Evolutionary conservation across 2,113 vertebrate species (phyloP).

Genomic region (Hylia prasina): DNA sequence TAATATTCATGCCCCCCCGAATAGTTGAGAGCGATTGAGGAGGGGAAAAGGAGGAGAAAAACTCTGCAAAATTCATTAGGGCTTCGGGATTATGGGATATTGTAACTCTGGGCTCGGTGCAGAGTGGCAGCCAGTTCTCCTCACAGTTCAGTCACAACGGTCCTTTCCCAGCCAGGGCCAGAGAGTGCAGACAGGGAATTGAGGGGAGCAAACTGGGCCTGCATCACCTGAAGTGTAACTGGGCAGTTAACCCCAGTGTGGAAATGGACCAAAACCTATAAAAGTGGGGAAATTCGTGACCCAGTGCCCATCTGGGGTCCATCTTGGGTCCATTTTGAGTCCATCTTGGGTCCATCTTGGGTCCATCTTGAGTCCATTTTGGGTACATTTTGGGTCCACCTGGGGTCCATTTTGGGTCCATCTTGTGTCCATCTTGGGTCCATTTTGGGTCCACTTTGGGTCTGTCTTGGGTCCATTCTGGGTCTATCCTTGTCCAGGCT

Average conservation of each 20-base stretch:
- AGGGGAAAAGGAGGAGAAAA: neutral
- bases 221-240: neutral
- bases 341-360: no score
- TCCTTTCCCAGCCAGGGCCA: neutral
- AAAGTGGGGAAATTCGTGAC: neutral
- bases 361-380: no score
- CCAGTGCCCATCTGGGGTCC: no score
- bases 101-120: neutral
- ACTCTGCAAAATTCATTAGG: neutral
- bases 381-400: no score
- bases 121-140: neutral
- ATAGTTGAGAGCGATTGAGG: conserved; percentile 3
- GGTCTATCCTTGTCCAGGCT: neutral
- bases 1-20: conserved; percentile 48
- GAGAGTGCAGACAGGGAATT: neutral
- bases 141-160: neutral
- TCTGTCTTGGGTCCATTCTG: neutral
- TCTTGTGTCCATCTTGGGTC: no score
- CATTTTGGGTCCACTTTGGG: no score
- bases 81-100: neutral
- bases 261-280: neutral
- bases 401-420: no score
- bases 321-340: no score
- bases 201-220: neutral
- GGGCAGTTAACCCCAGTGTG: neutral